Conservation (phyloP, 2,113 vertebrate genomes). For the Microcebus tavaratra region DNA sequence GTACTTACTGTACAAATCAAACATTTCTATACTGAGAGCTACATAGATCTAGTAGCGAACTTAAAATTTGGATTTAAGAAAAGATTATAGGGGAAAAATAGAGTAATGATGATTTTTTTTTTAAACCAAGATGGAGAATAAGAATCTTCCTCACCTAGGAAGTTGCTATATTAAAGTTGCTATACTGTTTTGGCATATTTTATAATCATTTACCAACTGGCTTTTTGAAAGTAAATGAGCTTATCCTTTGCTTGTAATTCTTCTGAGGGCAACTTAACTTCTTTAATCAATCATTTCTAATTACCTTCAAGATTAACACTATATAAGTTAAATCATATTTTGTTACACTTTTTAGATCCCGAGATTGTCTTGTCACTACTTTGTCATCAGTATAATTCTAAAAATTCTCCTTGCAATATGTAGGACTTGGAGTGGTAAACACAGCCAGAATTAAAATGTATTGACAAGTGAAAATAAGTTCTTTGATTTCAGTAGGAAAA, state of each 20-base stretch:
- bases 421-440: background rate
- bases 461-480: constrained; percentile 20
- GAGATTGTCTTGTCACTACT: background rate
- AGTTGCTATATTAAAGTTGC: background rate
- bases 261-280: constrained; percentile 48
- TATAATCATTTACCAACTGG: constrained; percentile 28
- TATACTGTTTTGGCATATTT: constrained; percentile 28
- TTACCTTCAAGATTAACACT: constrained; percentile 30
- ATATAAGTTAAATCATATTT: constrained; percentile 8
- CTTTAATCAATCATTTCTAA: constrained; percentile 51
- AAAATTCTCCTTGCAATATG: background rate
- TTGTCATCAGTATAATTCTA: constrained; percentile 27
- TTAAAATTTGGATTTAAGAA: background rate
- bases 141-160: background rate
- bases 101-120: background rate
- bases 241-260: constrained; percentile 22
- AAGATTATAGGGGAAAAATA: background rate
- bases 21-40: background rate
- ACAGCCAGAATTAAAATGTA: constrained; percentile 33
- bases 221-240: background rate
- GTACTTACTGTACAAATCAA: background rate
- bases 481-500: constrained; percentile 34
- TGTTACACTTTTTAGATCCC: background rate
- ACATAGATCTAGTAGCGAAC: background rate
- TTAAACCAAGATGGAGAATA: background rate